Evolutionary conservation across 2,888 invertebrate genomes (phyloP).

Genomic region (Hartigia nigra): DNA sequence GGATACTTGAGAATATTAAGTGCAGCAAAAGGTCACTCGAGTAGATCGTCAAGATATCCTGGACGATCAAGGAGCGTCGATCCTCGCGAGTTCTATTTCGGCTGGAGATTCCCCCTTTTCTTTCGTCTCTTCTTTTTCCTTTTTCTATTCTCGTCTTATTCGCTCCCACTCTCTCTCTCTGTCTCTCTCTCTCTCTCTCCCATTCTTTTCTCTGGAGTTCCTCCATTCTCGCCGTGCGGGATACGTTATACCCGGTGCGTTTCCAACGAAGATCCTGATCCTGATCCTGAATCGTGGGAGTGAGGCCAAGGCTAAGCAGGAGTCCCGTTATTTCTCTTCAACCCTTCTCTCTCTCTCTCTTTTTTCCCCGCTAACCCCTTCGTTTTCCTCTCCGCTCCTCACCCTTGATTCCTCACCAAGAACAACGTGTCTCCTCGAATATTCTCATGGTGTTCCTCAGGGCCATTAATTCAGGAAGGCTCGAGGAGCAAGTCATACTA

Average conservation of each 20-base stretch:
- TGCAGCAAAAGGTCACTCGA: neutral
- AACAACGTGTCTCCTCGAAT: neutral
- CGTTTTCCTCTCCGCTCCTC: neutral
- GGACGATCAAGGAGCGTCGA: neutral
- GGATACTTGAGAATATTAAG: neutral
- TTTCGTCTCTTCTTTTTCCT: neutral
- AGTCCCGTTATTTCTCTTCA: conserved; percentile 35
- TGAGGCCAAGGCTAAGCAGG: conserved; percentile 29
- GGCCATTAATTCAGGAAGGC: neutral
- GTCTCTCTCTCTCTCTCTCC: conserved; percentile 32
- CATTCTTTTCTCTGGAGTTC: conserved; percentile 30
- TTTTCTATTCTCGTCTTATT: conserved; percentile 13
- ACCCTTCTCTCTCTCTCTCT: conserved; percentile 23
- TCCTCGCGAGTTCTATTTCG: neutral
- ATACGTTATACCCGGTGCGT: neutral
- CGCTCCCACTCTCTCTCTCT: conserved; percentile 15
- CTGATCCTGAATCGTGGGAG: conserved; percentile 46
- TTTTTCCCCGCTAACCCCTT: neutral
- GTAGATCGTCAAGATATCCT: neutral
- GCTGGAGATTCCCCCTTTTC: neutral
- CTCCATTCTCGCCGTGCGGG: conserved; percentile 30
- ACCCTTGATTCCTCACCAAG: neutral
- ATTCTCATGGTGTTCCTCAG: neutral
- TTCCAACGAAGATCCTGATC: conserved; percentile 25
- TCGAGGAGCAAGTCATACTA: neutral